Base-by-base conservation (phyloP, 2,113 vertebrate genomes). In the Nerophis lumbriciformis region DNA sequence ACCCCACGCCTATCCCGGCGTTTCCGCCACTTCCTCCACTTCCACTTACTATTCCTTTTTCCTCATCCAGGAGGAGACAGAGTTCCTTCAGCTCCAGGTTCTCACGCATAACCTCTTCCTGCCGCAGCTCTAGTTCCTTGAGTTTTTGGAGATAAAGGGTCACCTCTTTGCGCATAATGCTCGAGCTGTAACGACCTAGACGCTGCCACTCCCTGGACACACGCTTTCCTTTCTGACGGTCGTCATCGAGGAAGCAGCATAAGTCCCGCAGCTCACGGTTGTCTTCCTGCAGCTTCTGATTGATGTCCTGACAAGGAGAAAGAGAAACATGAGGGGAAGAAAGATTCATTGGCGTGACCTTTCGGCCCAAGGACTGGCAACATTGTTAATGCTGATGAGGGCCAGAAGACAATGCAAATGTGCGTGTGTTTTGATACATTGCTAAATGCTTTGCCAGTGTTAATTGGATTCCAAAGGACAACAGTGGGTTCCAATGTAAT, bases 231-330 rank as follows among this genome's bases (percentile, higher is more conserved):
- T 98, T 98, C 90, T 98, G 96, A 42, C 96, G 88, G 85, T 98
- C 96, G 0, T 98, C 96, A 0, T 98, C 96, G 79, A 98, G 87
- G 83, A 98, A 98, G 69, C 96, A 98, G 87, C 96, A 98, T 39
- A 98, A 91, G 85, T 98, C 96, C 71, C 96, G 83, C 84, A 98
- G 90, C 48, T 98, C 96, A 60, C 96, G 95, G 91, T 97, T 97
- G 85, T 98, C 96, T 72, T 98, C 95, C 73, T 98, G 96, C 72
- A 98, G 92, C 77, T 98, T 98, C 90, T 98, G 95, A 83, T 98
- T 98, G 77, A 98, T 93, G 63, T 98, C 96, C 96, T 98, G 73
- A 53, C 42, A 53, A 48, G 53, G 44, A 35, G 42, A 49, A 55
- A 65, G 38, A 66, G 54, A 28, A 45, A 19, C 8, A 52, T 28